Evolutionary conservation across 2,888 invertebrate species (phyloP).

Genomic region (Siphlonurus alternatus): DNA sequence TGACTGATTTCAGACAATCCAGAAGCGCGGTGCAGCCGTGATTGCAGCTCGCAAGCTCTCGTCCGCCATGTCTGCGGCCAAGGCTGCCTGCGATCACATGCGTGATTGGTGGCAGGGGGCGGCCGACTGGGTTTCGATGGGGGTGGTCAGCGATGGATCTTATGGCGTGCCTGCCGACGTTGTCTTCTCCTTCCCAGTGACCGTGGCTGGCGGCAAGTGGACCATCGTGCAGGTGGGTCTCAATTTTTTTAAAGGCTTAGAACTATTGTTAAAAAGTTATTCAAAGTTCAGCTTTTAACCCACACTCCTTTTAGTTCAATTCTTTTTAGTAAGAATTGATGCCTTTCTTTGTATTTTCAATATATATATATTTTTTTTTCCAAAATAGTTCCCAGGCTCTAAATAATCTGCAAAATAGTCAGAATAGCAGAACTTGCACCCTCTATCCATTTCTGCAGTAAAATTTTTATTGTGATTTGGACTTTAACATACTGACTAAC

Average conservation of each 20-base stretch:
- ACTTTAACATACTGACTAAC: too few species aligned
- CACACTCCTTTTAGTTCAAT: neutral
- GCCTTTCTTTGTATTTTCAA: too few species aligned
- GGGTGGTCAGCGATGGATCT: constrained; percentile 88
- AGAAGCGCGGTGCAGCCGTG: constrained; percentile 93
- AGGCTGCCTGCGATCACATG: constrained; percentile 97
- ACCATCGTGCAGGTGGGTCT: constrained; percentile 51
- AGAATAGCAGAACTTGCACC: too few species aligned
- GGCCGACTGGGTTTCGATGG: constrained; percentile 84
- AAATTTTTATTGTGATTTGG: too few species aligned
- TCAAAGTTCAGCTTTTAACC: too few species aligned
- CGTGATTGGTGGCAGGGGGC: constrained; percentile 91
- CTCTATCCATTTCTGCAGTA: too few species aligned
- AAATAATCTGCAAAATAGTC: neutral
- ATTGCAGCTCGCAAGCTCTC: constrained; percentile 96
- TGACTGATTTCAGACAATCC: too few species aligned
- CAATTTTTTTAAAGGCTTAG: neutral
- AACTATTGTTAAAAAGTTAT: too few species aligned
- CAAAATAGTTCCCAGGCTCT: neutral
- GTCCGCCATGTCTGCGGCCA: constrained; percentile 97
- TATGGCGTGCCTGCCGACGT: constrained; percentile 82
- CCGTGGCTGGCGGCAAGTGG: constrained; percentile 62
- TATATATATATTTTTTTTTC: neutral
- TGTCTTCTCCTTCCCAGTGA: constrained; percentile 92
- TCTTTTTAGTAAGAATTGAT: too few species aligned